Base-by-base conservation (phyloP, 2,888 invertebrate genomes). In the Diarsia rubi region DNA sequence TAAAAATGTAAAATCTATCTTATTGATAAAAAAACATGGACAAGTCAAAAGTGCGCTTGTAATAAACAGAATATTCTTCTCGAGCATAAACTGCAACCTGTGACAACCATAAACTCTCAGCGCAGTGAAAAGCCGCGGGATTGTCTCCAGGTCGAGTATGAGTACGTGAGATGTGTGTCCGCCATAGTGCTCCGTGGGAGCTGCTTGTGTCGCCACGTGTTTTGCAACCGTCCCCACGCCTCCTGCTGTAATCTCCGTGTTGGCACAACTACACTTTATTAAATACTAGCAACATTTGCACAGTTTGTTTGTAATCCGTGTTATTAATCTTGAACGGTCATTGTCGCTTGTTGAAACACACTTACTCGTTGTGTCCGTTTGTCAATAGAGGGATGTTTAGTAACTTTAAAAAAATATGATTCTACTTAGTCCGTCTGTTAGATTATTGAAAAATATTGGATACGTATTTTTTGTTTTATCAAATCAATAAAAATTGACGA, bases 251-350 rank as follows among this genome's bases (percentile, higher is more conserved):
- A 27, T 60, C 37, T 59, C 27, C 12, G 45, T 59, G 21, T 69
- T 79, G 52, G 14, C 57, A 52, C 57, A 79, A 64, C 27, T 12
- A 64, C 3, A n/a, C 21, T 37, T 77, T 64, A 79, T 79, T 57
- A 64, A 71, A 64, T n/a, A 59, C 37, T 42, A 45, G 44, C 49
- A 45, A 64, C 49, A 64, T 64, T 60, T 73, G 4, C 49, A 54
- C 47, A 57, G 31, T 49, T 63, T 59, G 44, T 79, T 54, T 47
- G 42, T 44, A 60, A 24, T 69, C 27, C n/a, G 45, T 77, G 67
- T 21, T 27, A 47, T 47, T 49, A 52, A 72, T 77, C 45, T 80
- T 45, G 14, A 60, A 45, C 37, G 31, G 59, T 64, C 21, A 27
- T 64, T 45, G 37, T 49, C 24, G 31, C 42, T 27, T 62, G 44